Evolutionary conservation across 2,113 vertebrate genomes (phyloP).

Genomic region (Trematomus loennbergii): DNA sequence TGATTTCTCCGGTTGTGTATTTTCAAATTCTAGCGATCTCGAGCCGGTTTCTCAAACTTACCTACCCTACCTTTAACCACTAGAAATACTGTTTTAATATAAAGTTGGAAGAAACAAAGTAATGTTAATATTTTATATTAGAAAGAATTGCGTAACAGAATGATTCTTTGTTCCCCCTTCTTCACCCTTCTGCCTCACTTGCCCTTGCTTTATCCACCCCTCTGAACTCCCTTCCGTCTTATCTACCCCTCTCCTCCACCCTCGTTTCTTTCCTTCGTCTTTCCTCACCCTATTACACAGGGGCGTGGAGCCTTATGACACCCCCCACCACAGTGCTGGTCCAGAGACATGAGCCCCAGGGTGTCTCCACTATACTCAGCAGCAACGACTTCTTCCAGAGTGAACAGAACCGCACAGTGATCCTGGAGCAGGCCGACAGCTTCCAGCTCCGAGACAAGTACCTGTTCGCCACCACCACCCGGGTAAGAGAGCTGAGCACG

Average conservation of each 20-base stretch:
- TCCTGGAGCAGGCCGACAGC: constrained; percentile 92
- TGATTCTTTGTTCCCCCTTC: neutral
- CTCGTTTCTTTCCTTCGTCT: neutral
- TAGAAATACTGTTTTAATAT: neutral
- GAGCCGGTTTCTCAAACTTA: too few relatives aligned
- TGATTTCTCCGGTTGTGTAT: too few relatives aligned
- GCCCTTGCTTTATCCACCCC: too few relatives aligned
- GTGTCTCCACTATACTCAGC: constrained; percentile 90
- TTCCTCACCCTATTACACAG: constrained; percentile 71
- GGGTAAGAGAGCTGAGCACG: constrained; percentile 83
- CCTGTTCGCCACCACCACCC: constrained; percentile 95
- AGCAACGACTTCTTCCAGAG: constrained; percentile 98
- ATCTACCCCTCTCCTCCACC: neutral
- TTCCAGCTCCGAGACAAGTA: constrained; percentile 98
- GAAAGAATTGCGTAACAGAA: neutral
- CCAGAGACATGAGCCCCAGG: constrained; percentile 93
- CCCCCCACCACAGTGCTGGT: constrained; percentile 89
- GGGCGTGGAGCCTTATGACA: constrained; percentile 94
- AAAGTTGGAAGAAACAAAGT: too few relatives aligned
- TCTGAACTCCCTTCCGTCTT: neutral
- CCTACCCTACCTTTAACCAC: too few relatives aligned
- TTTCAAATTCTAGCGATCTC: too few relatives aligned
- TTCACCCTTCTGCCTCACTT: neutral
- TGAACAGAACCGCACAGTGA: constrained; percentile 88
- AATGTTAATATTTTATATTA: neutral